Evolutionary conservation across 2,113 vertebrate species (phyloP).

Genomic region (Rhineura floridana): DNA sequence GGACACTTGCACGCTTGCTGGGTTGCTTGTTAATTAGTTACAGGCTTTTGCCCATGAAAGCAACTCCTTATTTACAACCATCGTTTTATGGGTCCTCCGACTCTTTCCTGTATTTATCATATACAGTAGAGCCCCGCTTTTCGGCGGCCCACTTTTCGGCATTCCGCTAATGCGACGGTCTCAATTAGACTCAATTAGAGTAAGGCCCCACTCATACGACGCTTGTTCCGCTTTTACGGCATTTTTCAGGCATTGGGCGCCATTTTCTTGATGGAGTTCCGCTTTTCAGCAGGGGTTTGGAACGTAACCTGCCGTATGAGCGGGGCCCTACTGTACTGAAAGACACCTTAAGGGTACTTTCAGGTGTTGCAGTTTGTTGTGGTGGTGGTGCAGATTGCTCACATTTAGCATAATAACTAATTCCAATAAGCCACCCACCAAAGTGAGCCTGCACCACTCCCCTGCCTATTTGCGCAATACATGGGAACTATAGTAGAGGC

Average conservation of each 20-base stretch:
- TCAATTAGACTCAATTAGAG: too few relatives aligned
- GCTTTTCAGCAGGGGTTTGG: too few relatives aligned
- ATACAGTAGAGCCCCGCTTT: too few relatives aligned
- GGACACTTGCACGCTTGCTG: not conserved
- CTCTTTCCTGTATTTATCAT: not conserved
- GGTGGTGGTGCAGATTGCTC: not conserved
- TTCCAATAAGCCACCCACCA: not conserved
- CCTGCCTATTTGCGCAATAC: not conserved
- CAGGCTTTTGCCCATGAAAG: not conserved
- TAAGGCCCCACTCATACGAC: too few relatives aligned
- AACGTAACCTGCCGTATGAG: too few relatives aligned
- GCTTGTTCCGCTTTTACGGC: too few relatives aligned
- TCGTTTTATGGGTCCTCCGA: too few relatives aligned
- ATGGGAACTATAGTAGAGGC: not conserved
- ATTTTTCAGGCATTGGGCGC: too few relatives aligned
- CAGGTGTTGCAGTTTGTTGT: not conserved
- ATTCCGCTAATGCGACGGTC: too few relatives aligned
- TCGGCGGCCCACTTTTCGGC: too few relatives aligned
- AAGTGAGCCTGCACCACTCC: not conserved
- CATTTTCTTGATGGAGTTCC: too few relatives aligned
- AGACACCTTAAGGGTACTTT: not conserved
- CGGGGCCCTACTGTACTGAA: too few relatives aligned
- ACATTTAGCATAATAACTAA: not conserved
- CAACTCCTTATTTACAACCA: not conserved
- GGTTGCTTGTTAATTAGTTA: not conserved